Evolutionary conservation across 2,888 invertebrate species (phyloP).

Genomic region (Teleogryllus oceanicus): DNA sequence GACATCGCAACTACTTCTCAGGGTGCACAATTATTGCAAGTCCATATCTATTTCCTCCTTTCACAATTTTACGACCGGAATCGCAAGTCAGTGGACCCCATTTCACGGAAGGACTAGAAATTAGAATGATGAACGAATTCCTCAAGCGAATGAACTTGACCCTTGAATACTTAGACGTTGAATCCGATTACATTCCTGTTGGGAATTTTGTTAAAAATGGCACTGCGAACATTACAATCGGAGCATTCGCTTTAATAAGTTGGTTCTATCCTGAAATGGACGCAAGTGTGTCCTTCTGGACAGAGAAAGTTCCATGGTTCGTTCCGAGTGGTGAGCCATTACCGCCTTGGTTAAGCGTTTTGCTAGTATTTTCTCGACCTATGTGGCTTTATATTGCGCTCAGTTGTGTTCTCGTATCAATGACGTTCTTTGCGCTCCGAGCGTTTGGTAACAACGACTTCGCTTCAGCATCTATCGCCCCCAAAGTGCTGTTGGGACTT

Average conservation of each 20-base stretch:
- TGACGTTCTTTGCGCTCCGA: background rate
- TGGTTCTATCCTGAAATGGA: background rate
- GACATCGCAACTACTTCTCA: background rate
- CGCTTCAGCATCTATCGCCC: background rate
- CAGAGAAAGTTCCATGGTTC: background rate
- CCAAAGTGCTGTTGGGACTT: background rate
- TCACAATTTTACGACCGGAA: background rate
- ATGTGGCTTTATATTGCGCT: background rate
- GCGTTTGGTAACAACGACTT: background rate
- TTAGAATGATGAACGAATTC: background rate
- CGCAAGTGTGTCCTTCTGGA: background rate
- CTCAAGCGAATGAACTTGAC: background rate
- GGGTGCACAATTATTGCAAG: background rate
- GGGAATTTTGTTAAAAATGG: background rate
- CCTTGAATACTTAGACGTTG: background rate
- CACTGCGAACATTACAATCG: background rate
- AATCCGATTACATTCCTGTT: background rate
- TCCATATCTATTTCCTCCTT: background rate
- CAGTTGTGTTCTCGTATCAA: background rate
- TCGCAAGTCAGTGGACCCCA: background rate
- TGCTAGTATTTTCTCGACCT: background rate
- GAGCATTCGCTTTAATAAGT: background rate
- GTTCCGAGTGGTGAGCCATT: background rate
- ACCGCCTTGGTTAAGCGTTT: background rate
- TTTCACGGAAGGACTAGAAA: background rate